Evolutionary conservation across 2,113 vertebrate species (phyloP), one percentile per base, ranked within the genome.

Genomic region (Zapornia atra): DNA sequence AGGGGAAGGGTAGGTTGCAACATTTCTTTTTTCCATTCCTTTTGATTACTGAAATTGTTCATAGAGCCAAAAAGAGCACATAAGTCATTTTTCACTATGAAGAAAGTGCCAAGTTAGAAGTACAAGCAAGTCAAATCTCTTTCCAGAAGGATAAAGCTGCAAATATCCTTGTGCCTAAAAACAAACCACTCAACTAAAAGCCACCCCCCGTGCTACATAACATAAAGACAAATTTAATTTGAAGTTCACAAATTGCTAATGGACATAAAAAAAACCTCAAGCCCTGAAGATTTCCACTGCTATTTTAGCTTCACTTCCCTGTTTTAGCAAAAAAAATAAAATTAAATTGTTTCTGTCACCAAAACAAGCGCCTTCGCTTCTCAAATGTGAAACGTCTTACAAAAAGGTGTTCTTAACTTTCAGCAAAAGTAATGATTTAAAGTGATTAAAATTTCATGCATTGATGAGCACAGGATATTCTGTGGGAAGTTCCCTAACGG

Each of bases 381-480:
- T 84, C 50, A 54, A 71, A 80, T 10, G 33, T 51, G 33, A 89
- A 91, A 78, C 40, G 19, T 40, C 50, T 72, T 72, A n/a, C 15
- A 84, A 44, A 56, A 82, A 77, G 19, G 48, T 42, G 66, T n/a
- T 79, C 65, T 85, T 56, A 78, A 53, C 10, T 95, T 90, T 63
- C 63, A 82, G 36, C 59, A 26, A 22, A 64, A 92, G 50, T 25
- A 8, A 82, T n/a, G n/a, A 85, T 48, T 71, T 68, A 22, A 85
- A 96, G 71, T 80, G 53, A 96, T 94, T 95, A 94, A 95, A 88
- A 84, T 94, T 94, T 92, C 65, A 93, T 84, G 86, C 33, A 31
- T 11, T 15, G 50, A 77, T 34, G 38, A 94, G 81, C 48, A 66
- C 72, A 86, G 54, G 72, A 78, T 75, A 92, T 81, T 88, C 64